Conservation (phyloP, 2,113 vertebrate species). For the Scomber japonicus region DNA sequence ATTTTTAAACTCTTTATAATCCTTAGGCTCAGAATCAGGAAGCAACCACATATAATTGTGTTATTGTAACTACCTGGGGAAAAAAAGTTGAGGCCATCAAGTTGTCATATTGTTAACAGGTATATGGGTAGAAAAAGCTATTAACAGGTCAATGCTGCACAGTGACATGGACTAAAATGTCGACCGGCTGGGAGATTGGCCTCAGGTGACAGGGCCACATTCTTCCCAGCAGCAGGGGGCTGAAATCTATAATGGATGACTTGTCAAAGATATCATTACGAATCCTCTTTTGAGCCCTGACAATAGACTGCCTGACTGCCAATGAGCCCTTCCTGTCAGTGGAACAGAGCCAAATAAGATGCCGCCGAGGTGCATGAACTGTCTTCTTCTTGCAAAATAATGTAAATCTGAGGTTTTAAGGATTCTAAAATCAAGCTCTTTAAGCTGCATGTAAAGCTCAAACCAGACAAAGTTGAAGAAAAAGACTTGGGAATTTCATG, state of each 20-base stretch:
- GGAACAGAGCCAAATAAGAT: conserved; percentile 55
- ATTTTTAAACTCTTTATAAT: background rate
- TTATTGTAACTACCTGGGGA: background rate
- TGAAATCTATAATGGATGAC: conserved; percentile 67
- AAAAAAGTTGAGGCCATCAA: conserved; percentile 31
- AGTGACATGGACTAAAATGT: conserved; percentile 61
- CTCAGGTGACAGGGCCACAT: conserved; percentile 75
- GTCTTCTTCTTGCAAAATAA: conserved; percentile 19
- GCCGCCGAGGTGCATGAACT: conserved; percentile 3
- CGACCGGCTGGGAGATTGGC: conserved; percentile 68
- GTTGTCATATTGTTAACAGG: conserved; percentile 59
- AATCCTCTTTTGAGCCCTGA: conserved; percentile 56
- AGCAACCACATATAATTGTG: conserved; percentile 19
- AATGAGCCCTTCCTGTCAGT: conserved; percentile 68
- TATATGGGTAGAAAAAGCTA: conserved; percentile 60
- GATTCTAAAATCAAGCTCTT: background rate
- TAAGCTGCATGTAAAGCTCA: background rate
- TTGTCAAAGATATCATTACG: conserved; percentile 61
- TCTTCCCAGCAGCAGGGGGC: conserved; percentile 47
- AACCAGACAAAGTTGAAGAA: background rate
- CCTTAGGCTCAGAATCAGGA: background rate
- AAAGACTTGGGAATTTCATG: background rate
- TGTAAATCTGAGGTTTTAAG: conserved; percentile 14
- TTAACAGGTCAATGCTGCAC: conserved; percentile 62
- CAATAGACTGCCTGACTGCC: conserved; percentile 75